Percentiles rank a stretch among this genome's conserved stretches.
Conservation (phyloP, 2,888 invertebrate species). For the Noctuana brunneofusca region DNA sequence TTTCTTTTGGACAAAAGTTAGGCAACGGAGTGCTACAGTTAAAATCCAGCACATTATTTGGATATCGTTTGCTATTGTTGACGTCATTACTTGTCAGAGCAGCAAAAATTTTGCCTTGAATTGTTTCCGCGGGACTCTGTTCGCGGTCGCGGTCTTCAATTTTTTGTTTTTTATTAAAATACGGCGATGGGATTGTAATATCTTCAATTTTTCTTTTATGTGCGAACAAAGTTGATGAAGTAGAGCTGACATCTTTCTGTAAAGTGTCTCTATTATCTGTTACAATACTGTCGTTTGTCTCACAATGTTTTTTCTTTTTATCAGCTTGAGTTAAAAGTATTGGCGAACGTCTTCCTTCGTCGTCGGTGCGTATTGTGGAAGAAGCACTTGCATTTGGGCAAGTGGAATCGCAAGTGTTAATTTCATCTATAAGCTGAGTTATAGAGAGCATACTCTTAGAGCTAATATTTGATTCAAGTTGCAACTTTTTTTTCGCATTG, state of each 20-base stretch:
- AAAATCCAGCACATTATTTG: constrained; percentile 6
- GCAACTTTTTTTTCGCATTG: constrained; percentile 47
- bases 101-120: constrained; percentile 65
- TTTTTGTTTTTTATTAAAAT: constrained; percentile 68
- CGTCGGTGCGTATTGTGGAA: constrained; percentile 22
- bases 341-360: constrained; percentile 63
- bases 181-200: constrained; percentile 59
- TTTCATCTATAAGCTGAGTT: constrained; percentile 74
- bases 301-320: constrained; percentile 45
- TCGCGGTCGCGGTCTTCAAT: constrained; percentile 46
- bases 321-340: constrained; percentile 68
- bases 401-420: constrained; percentile 47
- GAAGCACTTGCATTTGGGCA: not conserved
- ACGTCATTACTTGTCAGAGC: constrained; percentile 56
- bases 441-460: constrained; percentile 66
- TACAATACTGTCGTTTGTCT: constrained; percentile 35
- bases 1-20: not conserved
- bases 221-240: not conserved
- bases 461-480: not conserved
- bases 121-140: constrained; percentile 47
- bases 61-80: constrained; percentile 26
- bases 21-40: not conserved
- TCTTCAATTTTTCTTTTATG: constrained; percentile 60
- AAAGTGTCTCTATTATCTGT: constrained; percentile 15
- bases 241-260: not conserved